These are phyloP conservation scores for Nycteola revayana DNA, from an alignment of 2,888 invertebrate genomes.

Conservation along the genomic window DNA sequence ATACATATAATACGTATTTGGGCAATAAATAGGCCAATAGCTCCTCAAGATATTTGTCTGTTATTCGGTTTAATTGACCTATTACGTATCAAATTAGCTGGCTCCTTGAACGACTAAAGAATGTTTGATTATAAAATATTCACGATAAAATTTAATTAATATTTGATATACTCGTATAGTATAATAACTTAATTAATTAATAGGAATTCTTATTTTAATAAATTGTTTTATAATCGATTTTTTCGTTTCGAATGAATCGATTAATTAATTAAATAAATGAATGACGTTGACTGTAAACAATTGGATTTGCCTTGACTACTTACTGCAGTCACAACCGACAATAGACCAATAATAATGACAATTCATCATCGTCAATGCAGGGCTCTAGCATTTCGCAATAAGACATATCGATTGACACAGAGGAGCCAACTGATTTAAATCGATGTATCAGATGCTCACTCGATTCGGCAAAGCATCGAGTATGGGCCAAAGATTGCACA, in stretches of 20 bases:
- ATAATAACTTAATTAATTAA: slow-evolving; percentile 10
- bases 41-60: slow-evolving; percentile 15
- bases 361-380: slow-evolving; percentile 55
- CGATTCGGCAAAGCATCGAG: slow-evolving; percentile 61
- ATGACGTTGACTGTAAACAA: slow-evolving; percentile 20
- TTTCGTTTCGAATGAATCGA: slow-evolving; percentile 6
- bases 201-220: slow-evolving; percentile 14
- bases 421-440: slow-evolving; percentile 56
- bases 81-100: slow-evolving; percentile 7
- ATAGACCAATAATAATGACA: slow-evolving; percentile 51
- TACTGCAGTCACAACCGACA: slow-evolving; percentile 55
- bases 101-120: too few relatives aligned
- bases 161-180: too few relatives aligned
- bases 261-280: slow-evolving; percentile 14
- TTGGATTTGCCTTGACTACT: slow-evolving; percentile 41
- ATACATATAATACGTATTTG: slow-evolving; percentile 13
- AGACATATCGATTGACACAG: slow-evolving; percentile 48
- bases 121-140: too few relatives aligned
- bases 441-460: slow-evolving; percentile 60
- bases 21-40: slow-evolving; percentile 27
- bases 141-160: slow-evolving; percentile 1
- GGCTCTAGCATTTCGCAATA: slow-evolving; percentile 53
- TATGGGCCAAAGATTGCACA: slow-evolving; percentile 44
- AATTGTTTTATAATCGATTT: slow-evolving; percentile 2
- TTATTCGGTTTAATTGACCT: slow-evolving; percentile 11